A percentile compares a stretch with the other conserved stretches of the same genome.
Evolutionary conservation across 2,113 vertebrate species (phyloP).

Genomic region (Tylochromis polylepis): DNA sequence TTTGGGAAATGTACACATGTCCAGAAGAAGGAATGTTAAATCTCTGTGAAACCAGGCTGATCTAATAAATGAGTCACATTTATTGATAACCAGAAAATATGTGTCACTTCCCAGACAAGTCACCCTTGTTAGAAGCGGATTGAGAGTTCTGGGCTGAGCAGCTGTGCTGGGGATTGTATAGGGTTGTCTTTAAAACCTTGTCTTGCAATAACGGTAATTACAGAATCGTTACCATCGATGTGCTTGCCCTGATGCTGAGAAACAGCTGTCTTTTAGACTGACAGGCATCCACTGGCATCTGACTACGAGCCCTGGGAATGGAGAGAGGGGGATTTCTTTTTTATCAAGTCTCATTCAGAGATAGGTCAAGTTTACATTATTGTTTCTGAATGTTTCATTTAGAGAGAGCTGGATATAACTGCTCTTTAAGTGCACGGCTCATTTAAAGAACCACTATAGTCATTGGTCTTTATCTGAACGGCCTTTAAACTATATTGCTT

Average conservation of each 20-base stretch:
- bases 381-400: neutral
- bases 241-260: conserved; percentile 26
- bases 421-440: neutral
- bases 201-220: conserved; percentile 61
- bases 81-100: neutral
- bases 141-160: conserved; percentile 27
- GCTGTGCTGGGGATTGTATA: conserved; percentile 32
- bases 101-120: conserved; percentile 15
- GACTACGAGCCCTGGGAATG: conserved; percentile 20
- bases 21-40: neutral
- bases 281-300: conserved; percentile 16
- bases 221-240: conserved; percentile 33
- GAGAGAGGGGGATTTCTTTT: neutral
- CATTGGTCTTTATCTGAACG: neutral
- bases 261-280: conserved; percentile 58
- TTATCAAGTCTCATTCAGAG: neutral
- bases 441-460: neutral
- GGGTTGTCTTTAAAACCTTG: conserved; percentile 32
- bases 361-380: neutral
- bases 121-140: conserved; percentile 26
- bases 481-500: neutral
- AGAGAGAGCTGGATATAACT: neutral
- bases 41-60: neutral
- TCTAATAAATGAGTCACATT: neutral
- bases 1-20: neutral